These are phyloP conservation scores for Clusia tigrina DNA, from an alignment of 2,888 invertebrate species.

Conservation along the genomic window DNA sequence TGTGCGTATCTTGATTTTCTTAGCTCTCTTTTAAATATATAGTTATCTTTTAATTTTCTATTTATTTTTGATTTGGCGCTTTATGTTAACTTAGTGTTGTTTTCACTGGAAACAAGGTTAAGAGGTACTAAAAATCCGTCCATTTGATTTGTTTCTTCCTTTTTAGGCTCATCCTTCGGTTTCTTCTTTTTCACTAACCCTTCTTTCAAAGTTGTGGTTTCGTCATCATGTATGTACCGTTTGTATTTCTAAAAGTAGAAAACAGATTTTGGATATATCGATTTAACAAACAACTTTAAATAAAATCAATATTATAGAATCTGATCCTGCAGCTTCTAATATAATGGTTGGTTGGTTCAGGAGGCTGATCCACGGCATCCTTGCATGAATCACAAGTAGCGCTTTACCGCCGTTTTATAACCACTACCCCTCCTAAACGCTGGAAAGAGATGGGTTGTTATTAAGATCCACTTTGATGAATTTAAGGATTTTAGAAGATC, in stretches of 20 bases:
- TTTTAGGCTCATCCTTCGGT: constrained; percentile 43
- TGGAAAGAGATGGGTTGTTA: too few species aligned
- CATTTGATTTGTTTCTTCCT: constrained; percentile 38
- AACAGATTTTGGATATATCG: too few species aligned
- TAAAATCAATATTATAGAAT: too few species aligned
- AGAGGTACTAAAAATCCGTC: constrained; percentile 52
- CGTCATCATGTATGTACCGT: constrained; percentile 24
- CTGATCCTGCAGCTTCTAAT: too few species aligned
- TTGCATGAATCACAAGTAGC: too few species aligned
- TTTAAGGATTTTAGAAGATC: too few species aligned
- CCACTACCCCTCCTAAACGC: too few species aligned
- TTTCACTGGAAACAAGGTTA: constrained; percentile 56
- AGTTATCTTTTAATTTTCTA: constrained; percentile 18
- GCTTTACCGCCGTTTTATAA: too few species aligned
- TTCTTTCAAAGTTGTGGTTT: constrained; percentile 45
- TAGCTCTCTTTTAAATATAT: constrained; percentile 28
- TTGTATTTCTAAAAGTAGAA: constrained; percentile 30
- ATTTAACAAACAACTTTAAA: too few species aligned
- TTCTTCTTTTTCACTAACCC: constrained; percentile 45
- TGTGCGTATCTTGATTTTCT: constrained; percentile 25
- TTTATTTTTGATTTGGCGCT: constrained; percentile 47
- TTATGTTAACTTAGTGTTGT: constrained; percentile 53
- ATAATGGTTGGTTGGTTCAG: too few species aligned
- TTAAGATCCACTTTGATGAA: too few species aligned
- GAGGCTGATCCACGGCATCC: too few species aligned